Evolutionary conservation across 2,888 invertebrate genomes (phyloP).

Genomic region (Sinodicranocentrus sp.): DNA sequence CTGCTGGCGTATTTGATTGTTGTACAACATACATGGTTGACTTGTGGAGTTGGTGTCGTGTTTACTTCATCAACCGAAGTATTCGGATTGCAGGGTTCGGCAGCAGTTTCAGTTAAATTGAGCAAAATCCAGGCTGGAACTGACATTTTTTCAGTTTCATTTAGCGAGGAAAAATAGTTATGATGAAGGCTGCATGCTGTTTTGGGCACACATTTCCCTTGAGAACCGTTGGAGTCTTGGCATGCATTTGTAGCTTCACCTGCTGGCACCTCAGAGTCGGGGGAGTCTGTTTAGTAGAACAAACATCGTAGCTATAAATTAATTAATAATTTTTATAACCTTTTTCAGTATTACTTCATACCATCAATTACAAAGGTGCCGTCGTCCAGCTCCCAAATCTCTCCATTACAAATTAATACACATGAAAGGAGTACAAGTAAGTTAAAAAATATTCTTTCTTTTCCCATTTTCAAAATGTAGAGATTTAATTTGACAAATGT

Average conservation of each 20-base stretch:
- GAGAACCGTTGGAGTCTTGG: slow-evolving; percentile 1
- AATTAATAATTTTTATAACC: too few relatives aligned
- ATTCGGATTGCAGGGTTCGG: background rate
- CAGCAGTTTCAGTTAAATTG: background rate
- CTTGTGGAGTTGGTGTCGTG: background rate
- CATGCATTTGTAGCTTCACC: slow-evolving; percentile 18
- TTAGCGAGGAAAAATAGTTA: slow-evolving; percentile 9
- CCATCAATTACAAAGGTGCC: background rate
- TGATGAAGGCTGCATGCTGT: slow-evolving; percentile 20
- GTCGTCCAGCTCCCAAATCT: slow-evolving; percentile 7
- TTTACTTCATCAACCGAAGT: background rate
- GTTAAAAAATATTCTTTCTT: too few relatives aligned
- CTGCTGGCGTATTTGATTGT: slow-evolving; percentile 21
- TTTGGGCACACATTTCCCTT: slow-evolving; percentile 34
- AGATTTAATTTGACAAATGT: too few relatives aligned
- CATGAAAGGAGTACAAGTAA: too few relatives aligned
- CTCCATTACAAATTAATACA: slow-evolving; percentile 1
- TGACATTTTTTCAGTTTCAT: background rate
- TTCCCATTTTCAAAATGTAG: too few relatives aligned
- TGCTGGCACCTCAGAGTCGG: background rate
- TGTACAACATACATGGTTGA: slow-evolving; percentile 51
- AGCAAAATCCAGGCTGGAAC: background rate
- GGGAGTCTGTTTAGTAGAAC: background rate
- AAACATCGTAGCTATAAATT: too few relatives aligned
- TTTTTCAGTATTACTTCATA: background rate